Evolutionary conservation across 2,888 invertebrate genomes (phyloP).

Genomic region (Dicyrtoma fusca): DNA sequence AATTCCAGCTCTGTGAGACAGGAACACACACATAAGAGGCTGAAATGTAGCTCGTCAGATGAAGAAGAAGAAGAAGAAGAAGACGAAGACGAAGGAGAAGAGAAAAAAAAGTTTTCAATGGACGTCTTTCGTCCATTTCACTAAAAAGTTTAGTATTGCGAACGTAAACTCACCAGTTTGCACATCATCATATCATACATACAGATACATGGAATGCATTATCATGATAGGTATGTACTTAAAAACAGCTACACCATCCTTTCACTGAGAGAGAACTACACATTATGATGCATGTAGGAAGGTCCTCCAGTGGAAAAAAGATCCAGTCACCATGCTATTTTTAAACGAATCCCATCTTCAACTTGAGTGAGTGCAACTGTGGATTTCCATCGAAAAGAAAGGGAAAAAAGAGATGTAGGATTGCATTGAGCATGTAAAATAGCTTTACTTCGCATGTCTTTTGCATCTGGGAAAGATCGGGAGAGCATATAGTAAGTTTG

Average conservation of each 20-base stretch:
- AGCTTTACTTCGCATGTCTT: slow-evolving; percentile 9
- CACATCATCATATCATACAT: slow-evolving; percentile 20
- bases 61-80: slow-evolving; percentile 14
- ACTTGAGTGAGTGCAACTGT: slow-evolving; percentile 24
- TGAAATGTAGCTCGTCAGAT: slow-evolving; percentile 14
- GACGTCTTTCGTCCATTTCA: slow-evolving; percentile 22
- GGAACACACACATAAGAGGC: not conserved
- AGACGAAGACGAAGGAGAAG: slow-evolving; percentile 4
- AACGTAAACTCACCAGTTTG: slow-evolving; percentile 24
- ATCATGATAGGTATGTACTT: no score
- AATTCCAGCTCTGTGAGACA: not conserved
- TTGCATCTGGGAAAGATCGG: slow-evolving; percentile 6
- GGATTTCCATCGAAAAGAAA: slow-evolving; percentile 8
- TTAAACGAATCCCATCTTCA: slow-evolving; percentile 22
- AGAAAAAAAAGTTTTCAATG: slow-evolving; percentile 28
- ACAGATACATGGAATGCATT: not conserved
- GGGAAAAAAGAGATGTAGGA: slow-evolving; percentile 3
- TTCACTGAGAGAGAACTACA: not conserved
- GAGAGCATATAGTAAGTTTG: not conserved
- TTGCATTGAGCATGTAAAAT: slow-evolving; percentile 27
- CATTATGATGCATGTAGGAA: slow-evolving; percentile 19
- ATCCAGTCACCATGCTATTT: slow-evolving; percentile 17
- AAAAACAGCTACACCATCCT: not conserved
- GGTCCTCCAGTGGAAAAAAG: slow-evolving; percentile 12
- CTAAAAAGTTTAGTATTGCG: slow-evolving; percentile 21